These are phyloP conservation scores for Dicycla oo DNA, from an alignment of 2,888 invertebrate genomes.

Conservation along the genomic window DNA sequence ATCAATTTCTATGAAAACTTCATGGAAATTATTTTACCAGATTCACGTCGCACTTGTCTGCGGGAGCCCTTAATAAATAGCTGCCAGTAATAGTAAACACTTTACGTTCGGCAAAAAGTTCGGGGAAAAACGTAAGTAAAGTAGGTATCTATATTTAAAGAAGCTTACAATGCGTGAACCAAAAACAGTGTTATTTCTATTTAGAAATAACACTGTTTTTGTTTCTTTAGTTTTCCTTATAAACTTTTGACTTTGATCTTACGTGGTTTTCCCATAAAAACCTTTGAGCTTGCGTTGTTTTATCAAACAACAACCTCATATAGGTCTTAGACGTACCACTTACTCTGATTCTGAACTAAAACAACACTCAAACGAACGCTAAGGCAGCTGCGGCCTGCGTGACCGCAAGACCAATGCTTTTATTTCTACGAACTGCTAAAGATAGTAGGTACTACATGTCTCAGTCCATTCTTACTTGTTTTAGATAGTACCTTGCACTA, in stretches of 20 bases:
- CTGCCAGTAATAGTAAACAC: constrained; percentile 14
- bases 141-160: too few relatives aligned
- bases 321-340: background rate
- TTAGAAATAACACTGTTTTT: too few relatives aligned
- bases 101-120: constrained; percentile 25
- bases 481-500: too few relatives aligned
- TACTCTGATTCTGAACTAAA: background rate
- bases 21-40: background rate
- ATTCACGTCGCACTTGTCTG: background rate
- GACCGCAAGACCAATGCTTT: background rate
- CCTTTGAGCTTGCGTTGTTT: constrained; percentile 1
- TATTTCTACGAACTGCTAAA: background rate
- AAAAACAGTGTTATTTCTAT: too few relatives aligned
- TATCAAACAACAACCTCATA: background rate
- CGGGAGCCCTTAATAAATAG: constrained; percentile 10
- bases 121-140: constrained; percentile 22
- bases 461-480: too few relatives aligned
- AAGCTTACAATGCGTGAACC: too few relatives aligned
- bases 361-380: too few relatives aligned
- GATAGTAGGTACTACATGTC: background rate
- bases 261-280: background rate
- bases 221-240: constrained; percentile 21
- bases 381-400: too few relatives aligned
- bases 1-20: background rate
- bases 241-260: constrained; percentile 12